Evolutionary conservation across 2,113 vertebrate genomes (phyloP).

Genomic region (Taxidea taxus): DNA sequence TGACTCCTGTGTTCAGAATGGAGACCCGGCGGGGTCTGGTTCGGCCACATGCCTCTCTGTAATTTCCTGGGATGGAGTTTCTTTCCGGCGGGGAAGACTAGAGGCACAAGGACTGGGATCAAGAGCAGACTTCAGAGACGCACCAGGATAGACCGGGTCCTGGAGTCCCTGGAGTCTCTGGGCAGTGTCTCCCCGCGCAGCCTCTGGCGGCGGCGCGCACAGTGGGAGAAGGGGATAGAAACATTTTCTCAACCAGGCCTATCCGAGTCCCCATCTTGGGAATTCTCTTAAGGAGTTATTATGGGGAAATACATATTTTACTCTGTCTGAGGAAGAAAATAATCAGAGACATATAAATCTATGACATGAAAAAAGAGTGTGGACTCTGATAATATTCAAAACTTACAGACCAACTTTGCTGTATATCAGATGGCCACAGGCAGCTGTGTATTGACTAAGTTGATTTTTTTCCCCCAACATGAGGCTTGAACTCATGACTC

Average conservation of each 20-base stretch:
- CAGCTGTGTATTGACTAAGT: background rate
- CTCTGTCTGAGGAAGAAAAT: background rate
- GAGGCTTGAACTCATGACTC: background rate
- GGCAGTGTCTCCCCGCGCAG: too few species aligned
- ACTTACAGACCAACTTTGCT: background rate
- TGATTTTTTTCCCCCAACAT: background rate
- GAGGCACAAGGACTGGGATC: too few species aligned
- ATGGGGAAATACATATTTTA: background rate
- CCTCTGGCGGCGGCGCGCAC: too few species aligned
- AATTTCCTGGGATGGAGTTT: too few species aligned
- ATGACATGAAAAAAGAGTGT: background rate
- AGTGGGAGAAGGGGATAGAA: too few species aligned
- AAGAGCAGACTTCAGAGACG: too few species aligned
- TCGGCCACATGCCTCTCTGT: too few species aligned
- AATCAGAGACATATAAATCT: background rate
- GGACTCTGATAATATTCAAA: background rate
- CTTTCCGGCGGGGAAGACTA: too few species aligned
- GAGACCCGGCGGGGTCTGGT: too few species aligned
- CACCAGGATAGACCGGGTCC: too few species aligned
- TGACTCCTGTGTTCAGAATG: too few species aligned
- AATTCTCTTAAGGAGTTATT: background rate
- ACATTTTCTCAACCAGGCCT: background rate
- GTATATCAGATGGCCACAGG: background rate
- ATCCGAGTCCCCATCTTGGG: background rate
- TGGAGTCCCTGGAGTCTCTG: too few species aligned